Conservation (phyloP, 1,140 invertebrate genomes). For the Drosophila athabasca region DNA sequence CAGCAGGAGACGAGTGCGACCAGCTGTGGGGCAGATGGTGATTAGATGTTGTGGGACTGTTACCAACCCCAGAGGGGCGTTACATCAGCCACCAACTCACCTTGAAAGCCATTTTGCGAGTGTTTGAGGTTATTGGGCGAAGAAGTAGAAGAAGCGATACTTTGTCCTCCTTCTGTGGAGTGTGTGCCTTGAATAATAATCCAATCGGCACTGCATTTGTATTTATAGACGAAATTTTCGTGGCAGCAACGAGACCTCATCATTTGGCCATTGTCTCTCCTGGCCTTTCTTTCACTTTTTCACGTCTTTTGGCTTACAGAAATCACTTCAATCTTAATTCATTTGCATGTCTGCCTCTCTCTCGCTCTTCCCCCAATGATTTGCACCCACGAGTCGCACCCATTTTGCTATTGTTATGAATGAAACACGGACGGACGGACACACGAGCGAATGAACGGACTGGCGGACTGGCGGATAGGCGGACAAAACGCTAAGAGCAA, state of each 20-base stretch:
- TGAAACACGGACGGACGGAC: slow-evolving; percentile 48
- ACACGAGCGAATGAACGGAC: no score
- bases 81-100: slow-evolving; percentile 51
- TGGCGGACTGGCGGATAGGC: neutral
- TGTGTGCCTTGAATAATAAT: slow-evolving; percentile 81
- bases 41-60: neutral
- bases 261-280: slow-evolving; percentile 47
- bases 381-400: slow-evolving; percentile 80
- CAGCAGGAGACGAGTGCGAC: slow-evolving; percentile 58
- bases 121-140: slow-evolving; percentile 35
- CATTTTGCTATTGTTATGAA: slow-evolving; percentile 70
- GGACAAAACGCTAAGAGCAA: slow-evolving; percentile 41
- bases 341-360: slow-evolving; percentile 60
- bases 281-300: slow-evolving; percentile 79
- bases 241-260: slow-evolving; percentile 22
- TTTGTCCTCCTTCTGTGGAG: slow-evolving; percentile 72
- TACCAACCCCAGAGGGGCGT: neutral
- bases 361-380: slow-evolving; percentile 54
- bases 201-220: slow-evolving; percentile 60
- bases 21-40: slow-evolving; percentile 23
- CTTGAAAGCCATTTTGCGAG: slow-evolving; percentile 79
- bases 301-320: slow-evolving; percentile 46
- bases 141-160: slow-evolving; percentile 39
- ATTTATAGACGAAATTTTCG: slow-evolving; percentile 76
- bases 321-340: slow-evolving; percentile 68